A percentile compares a stretch with the other conserved stretches of the same genome.
Conservation (phyloP, 2,888 invertebrate species). For the Julus scanicus region DNA sequence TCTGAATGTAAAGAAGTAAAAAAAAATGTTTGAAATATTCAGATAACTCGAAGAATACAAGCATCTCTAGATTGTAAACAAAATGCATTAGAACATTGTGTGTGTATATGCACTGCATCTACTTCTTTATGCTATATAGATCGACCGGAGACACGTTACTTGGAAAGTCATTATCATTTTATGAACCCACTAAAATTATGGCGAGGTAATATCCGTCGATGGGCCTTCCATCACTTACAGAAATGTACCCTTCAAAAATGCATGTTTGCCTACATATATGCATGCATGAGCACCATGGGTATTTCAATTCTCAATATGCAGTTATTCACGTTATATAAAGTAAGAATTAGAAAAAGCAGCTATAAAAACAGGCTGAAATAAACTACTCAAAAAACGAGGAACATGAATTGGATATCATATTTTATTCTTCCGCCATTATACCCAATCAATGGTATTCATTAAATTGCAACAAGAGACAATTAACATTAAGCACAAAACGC, state of each 20-base stretch:
- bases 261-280: background rate
- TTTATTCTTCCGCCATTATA: background rate
- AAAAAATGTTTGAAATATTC: background rate
- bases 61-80: constrained; percentile 6
- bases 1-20: background rate
- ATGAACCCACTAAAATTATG: constrained; percentile 17
- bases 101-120: background rate
- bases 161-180: constrained; percentile 31
- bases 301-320: background rate
- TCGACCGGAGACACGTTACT: background rate
- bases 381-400: background rate
- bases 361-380: background rate
- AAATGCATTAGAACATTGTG: background rate
- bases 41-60: background rate
- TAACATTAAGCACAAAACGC: too few relatives aligned
- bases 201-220: background rate
- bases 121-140: background rate
- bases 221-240: background rate
- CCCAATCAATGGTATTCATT: too few relatives aligned
- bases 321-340: background rate
- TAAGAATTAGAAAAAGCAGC: background rate
- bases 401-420: background rate
- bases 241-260: background rate
- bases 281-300: background rate
- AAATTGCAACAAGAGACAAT: too few relatives aligned